These are phyloP conservation scores for Syndactyla subalaris DNA, from an alignment of 2,797 vertebrate genomes.

Conservation along the genomic window DNA sequence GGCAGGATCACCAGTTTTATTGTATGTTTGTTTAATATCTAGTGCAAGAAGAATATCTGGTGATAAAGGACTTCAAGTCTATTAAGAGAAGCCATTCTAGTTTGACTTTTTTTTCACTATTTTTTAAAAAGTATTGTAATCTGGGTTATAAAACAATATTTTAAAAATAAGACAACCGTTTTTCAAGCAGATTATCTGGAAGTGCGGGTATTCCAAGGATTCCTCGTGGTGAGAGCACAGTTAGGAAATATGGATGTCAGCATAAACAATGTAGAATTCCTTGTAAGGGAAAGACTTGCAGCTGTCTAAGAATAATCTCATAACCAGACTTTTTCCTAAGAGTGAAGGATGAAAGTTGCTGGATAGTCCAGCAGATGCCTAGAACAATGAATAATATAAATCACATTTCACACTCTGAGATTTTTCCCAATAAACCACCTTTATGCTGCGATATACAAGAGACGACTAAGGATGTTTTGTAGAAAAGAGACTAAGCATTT, in stretches of 20 bases:
- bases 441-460: background rate
- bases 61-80: background rate
- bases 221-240: background rate
- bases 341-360: background rate
- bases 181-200: background rate
- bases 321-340: constrained; percentile 2
- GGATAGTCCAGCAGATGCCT: background rate
- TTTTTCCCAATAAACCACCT: background rate
- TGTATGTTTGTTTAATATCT: background rate
- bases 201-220: background rate
- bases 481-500: background rate
- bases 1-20: background rate
- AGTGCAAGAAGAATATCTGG: background rate
- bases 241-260: background rate
- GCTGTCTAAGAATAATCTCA: background rate
- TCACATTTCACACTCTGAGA: background rate
- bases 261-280: background rate
- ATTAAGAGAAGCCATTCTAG: background rate
- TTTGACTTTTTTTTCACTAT: background rate
- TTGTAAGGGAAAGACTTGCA: constrained; percentile 37
- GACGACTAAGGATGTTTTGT: background rate
- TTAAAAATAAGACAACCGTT: background rate
- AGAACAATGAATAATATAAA: background rate
- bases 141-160: background rate
- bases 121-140: background rate